These are phyloP conservation scores for Erythrolamprus reginae DNA, from an alignment of 2,113 vertebrate species.

Conservation along the genomic window DNA sequence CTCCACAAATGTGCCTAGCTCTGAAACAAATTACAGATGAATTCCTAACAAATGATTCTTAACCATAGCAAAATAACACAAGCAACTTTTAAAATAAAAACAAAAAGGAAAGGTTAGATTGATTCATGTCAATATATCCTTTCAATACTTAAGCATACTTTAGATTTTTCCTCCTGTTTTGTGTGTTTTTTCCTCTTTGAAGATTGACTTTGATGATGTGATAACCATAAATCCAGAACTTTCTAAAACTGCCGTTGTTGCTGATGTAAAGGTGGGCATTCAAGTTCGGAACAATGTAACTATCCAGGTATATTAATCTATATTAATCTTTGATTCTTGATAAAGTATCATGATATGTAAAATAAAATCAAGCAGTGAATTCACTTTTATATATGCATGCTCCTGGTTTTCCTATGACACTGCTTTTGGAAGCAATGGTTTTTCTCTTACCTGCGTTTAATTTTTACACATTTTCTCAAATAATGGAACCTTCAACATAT, in stretches of 20 bases:
- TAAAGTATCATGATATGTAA: not conserved
- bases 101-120: no score
- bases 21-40: no score
- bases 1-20: no score
- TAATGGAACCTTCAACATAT: not conserved
- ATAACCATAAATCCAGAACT: slow-evolving; percentile 69
- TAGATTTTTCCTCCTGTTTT: not conserved
- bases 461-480: not conserved
- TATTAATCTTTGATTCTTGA: not conserved
- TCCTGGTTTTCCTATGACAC: not conserved
- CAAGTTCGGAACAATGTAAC: slow-evolving; percentile 68
- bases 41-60: no score
- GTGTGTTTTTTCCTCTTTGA: slow-evolving; percentile 20
- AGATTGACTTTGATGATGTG: slow-evolving; percentile 71
- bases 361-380: not conserved
- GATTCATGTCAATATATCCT: no score
- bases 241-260: slow-evolving; percentile 33
- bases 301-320: slow-evolving; percentile 57
- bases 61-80: no score
- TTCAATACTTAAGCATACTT: not conserved
- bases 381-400: not conserved
- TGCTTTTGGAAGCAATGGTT: not conserved
- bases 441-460: not conserved
- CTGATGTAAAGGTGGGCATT: slow-evolving; percentile 63
- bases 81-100: no score